Evolutionary conservation across 2,888 invertebrate genomes (phyloP).

Genomic region (Ophion ventricosus): DNA sequence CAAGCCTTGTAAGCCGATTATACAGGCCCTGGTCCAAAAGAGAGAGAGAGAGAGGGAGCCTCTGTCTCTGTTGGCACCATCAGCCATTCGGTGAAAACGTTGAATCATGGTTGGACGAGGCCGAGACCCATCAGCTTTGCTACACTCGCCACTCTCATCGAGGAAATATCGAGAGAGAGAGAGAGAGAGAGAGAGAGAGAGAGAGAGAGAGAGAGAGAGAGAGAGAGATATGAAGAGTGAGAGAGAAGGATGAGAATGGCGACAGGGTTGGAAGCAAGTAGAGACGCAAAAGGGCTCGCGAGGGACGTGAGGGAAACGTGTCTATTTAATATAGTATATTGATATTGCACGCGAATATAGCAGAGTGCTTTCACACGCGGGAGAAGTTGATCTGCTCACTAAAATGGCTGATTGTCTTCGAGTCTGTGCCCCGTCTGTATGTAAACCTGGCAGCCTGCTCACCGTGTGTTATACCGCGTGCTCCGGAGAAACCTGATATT

Average conservation of each 20-base stretch:
- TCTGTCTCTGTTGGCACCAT: conserved; percentile 50
- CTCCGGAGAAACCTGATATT: conserved; percentile 13
- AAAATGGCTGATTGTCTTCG: conserved; percentile 23
- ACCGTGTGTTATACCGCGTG: background rate
- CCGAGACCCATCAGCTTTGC: conserved; percentile 51
- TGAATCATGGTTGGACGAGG: conserved; percentile 48
- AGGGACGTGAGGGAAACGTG: conserved; percentile 23
- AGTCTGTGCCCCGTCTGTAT: conserved; percentile 2
- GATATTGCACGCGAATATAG: conserved; percentile 28
- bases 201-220: conserved; percentile 30
- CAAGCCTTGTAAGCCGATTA: conserved; percentile 81
- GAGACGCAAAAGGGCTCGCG: background rate
- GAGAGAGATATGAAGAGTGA: conserved; percentile 24
- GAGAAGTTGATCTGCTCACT: conserved; percentile 26
- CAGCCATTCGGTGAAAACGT: conserved; percentile 62
- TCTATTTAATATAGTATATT: conserved; percentile 29
- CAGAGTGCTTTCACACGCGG: conserved; percentile 30
- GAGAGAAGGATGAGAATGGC: conserved; percentile 18
- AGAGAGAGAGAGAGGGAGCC: background rate
- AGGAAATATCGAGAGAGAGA: conserved; percentile 28
- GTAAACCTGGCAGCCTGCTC: conserved; percentile 11
- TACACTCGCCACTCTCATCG: conserved; percentile 39
- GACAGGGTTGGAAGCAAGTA: conserved; percentile 26
- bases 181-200: conserved; percentile 8
- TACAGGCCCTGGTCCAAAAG: conserved; percentile 70